Percentiles rank a stretch among this genome's conserved stretches.
Conservation (phyloP, 1,140 invertebrate genomes). For the Bombus confusus region DNA sequence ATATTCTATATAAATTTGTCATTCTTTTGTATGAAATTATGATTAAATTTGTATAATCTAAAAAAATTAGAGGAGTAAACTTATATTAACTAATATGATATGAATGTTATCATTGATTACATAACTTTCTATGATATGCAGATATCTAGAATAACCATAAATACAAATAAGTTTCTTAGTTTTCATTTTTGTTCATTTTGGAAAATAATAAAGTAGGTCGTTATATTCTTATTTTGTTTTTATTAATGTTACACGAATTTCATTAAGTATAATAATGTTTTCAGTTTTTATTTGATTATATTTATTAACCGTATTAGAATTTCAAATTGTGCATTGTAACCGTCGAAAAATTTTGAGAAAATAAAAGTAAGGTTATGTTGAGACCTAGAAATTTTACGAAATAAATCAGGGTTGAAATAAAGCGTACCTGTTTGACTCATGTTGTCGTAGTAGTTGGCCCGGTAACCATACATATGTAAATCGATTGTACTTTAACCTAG, state of each 20-base stretch:
- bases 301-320: not conserved
- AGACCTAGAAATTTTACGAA: constrained; percentile 38
- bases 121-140: not conserved
- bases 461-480: constrained; percentile 79
- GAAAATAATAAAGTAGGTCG: not conserved
- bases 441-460: constrained; percentile 80
- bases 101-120: constrained; percentile 30
- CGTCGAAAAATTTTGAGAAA: constrained; percentile 56
- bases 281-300: not conserved
- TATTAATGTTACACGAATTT: not conserved
- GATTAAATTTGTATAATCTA: not conserved
- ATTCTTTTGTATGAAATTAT: not conserved
- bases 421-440: constrained; percentile 76
- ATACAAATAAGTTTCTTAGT: not conserved
- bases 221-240: constrained; percentile 2
- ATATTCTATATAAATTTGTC: not conserved
- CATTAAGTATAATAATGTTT: not conserved
- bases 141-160: not conserved
- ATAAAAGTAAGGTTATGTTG: constrained; percentile 68
- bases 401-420: constrained; percentile 45
- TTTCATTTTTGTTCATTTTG: not conserved
- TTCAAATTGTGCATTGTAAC: too few species aligned
- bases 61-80: not conserved
- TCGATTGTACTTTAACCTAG: constrained; percentile 66
- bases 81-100: not conserved